These are phyloP conservation scores for Australoheros facetus DNA, from an alignment of 2,797 vertebrate genomes.

Conservation along the genomic window DNA sequence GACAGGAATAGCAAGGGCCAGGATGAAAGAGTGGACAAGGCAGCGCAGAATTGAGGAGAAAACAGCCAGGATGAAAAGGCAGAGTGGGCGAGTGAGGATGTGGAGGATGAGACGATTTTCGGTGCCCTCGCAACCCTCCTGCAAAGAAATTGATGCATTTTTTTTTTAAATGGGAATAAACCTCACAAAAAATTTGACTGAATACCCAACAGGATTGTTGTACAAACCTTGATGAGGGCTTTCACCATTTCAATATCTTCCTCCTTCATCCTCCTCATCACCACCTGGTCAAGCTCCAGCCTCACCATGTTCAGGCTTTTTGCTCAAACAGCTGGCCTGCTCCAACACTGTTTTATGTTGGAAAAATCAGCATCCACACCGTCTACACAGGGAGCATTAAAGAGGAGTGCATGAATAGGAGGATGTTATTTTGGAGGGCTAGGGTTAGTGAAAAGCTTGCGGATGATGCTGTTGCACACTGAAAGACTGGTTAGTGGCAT, in stretches of 20 bases:
- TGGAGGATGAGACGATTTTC: conserved; percentile 91
- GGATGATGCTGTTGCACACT: background rate
- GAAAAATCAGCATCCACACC: conserved; percentile 32
- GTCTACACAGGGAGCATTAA: conserved; percentile 18
- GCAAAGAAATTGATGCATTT: conserved; percentile 16
- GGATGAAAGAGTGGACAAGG: conserved; percentile 86
- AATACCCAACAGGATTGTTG: background rate
- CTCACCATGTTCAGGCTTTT: conserved; percentile 74
- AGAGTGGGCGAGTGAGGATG: conserved; percentile 86
- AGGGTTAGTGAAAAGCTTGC: background rate
- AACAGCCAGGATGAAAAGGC: conserved; percentile 86
- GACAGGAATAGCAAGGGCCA: conserved; percentile 87
- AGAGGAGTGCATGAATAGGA: background rate
- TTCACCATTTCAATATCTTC: conserved; percentile 87
- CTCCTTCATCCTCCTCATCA: conserved; percentile 87
- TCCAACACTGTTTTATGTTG: background rate
- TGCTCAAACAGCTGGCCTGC: conserved; percentile 8
- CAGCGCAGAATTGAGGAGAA: conserved; percentile 87
- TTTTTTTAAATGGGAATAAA: background rate
- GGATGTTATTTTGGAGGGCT: background rate
- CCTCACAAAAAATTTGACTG: background rate
- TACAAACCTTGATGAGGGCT: conserved; percentile 87
- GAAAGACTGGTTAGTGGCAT: background rate
- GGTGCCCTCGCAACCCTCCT: conserved; percentile 88
- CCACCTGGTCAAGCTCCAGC: conserved; percentile 80